phyloP scores from a whole-genome alignment of 2,113 vertebrate species.

The Perccottus glenii region DNA sequence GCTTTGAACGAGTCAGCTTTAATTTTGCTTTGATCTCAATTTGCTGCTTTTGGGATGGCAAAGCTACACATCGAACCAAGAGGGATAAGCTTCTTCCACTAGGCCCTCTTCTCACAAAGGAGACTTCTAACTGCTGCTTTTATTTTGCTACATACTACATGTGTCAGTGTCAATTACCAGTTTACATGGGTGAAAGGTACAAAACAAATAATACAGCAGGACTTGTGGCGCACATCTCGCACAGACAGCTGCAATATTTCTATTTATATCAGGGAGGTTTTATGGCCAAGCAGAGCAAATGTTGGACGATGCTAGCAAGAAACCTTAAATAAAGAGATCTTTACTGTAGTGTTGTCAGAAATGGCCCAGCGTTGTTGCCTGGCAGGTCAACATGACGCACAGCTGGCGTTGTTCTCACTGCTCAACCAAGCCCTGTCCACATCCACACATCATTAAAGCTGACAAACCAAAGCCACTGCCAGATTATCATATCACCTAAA shows the following conservation, averaged over 20 bases:
- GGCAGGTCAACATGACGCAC: constrained; percentile 71
- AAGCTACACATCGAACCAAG: constrained; percentile 72
- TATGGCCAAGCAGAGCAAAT: constrained; percentile 53
- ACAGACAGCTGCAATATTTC: constrained; percentile 47
- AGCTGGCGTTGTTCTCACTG: constrained; percentile 77
- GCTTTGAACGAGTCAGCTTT: constrained; percentile 85
- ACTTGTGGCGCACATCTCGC: constrained; percentile 32
- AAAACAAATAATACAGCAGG: constrained; percentile 55
- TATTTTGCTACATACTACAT: constrained; percentile 65
- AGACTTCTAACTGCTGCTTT: constrained; percentile 59
- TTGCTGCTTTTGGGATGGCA: constrained; percentile 79
- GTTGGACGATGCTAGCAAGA: constrained; percentile 62
- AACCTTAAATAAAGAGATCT: constrained; percentile 66
- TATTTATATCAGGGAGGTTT: constrained; percentile 58
- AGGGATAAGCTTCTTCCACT: constrained; percentile 69
- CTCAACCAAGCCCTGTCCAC: constrained; percentile 20
- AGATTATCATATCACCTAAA: constrained; percentile 65
- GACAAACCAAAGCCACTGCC: constrained; percentile 57
- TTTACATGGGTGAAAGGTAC: constrained; percentile 52
- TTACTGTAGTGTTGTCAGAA: constrained; percentile 58
- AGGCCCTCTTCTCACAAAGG: constrained; percentile 67
- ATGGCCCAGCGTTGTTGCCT: constrained; percentile 46
- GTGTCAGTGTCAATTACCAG: constrained; percentile 62
- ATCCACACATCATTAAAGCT: constrained; percentile 66
- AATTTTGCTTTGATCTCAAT: constrained; percentile 86